Evolutionary conservation across 2,797 vertebrate species (phyloP).

Genomic region (Antrozous pallidus): DNA sequence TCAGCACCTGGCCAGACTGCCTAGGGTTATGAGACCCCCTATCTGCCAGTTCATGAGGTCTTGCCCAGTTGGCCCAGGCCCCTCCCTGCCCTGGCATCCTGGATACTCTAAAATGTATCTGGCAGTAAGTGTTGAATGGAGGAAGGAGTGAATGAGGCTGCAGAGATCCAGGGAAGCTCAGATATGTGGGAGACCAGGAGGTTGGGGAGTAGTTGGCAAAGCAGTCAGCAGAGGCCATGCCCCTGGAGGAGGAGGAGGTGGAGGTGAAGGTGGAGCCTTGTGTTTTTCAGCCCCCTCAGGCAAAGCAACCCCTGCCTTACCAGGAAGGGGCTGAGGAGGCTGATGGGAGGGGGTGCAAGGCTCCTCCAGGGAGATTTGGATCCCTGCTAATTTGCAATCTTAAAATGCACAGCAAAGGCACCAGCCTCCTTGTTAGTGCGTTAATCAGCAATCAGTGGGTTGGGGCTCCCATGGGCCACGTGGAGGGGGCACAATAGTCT

Average conservation of each 20-base stretch:
- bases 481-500: not conserved
- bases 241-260: not conserved
- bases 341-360: not conserved
- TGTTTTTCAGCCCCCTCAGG: not conserved
- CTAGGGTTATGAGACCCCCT: not conserved
- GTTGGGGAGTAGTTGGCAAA: not conserved
- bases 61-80: not conserved
- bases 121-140: not conserved
- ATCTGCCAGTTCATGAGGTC: not conserved
- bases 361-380: not conserved
- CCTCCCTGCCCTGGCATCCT: not conserved
- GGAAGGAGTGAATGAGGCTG: not conserved
- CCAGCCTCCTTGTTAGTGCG: conserved; percentile 24
- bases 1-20: not conserved
- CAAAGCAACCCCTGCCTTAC: not conserved
- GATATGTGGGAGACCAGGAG: not conserved
- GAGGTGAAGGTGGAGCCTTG: not conserved
- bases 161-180: not conserved
- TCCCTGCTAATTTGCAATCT: conserved; percentile 52
- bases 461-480: not conserved
- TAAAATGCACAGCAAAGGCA: conserved; percentile 37
- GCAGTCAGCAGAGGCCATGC: not conserved
- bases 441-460: conserved; percentile 51
- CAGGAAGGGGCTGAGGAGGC: not conserved
- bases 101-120: not conserved